These are phyloP conservation scores for Schizaphis graminum DNA, from an alignment of 2,888 invertebrate species.

Conservation along the genomic window DNA sequence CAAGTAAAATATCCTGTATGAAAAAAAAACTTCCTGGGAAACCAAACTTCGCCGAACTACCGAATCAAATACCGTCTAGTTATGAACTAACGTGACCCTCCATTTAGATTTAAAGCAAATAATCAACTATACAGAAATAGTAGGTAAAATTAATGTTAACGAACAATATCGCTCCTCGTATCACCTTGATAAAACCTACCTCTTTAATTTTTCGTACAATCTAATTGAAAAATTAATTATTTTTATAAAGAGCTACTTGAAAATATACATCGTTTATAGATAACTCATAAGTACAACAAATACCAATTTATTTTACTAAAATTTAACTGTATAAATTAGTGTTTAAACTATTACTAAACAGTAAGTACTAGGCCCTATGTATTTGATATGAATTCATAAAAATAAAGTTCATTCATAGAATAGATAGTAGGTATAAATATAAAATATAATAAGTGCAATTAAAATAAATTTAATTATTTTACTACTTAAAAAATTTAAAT, in stretches of 20 bases:
- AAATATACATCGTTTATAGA: conserved; percentile 13
- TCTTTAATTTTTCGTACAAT: conserved; percentile 49
- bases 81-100: conserved; percentile 59
- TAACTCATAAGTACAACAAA: background rate
- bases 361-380: background rate
- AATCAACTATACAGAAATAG: conserved; percentile 38
- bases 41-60: conserved; percentile 57
- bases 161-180: conserved; percentile 45
- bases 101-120: conserved; percentile 47
- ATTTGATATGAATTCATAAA: background rate
- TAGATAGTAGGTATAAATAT: background rate
- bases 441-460: background rate
- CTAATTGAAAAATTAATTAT: conserved; percentile 36
- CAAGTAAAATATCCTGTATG: background rate
- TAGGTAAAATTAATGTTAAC: conserved; percentile 50
- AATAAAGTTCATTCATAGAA: background rate
- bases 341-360: background rate
- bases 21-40: conserved; percentile 9
- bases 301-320: background rate
- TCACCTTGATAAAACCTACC: conserved; percentile 48
- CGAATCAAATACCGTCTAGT: conserved; percentile 53
- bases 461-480: background rate
- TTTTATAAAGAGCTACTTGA: conserved; percentile 38
- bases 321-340: background rate
- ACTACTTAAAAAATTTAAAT: background rate